Evolutionary conservation across 2,797 vertebrate genomes (phyloP).

Genomic region (Pseudochirops cupreus): DNA sequence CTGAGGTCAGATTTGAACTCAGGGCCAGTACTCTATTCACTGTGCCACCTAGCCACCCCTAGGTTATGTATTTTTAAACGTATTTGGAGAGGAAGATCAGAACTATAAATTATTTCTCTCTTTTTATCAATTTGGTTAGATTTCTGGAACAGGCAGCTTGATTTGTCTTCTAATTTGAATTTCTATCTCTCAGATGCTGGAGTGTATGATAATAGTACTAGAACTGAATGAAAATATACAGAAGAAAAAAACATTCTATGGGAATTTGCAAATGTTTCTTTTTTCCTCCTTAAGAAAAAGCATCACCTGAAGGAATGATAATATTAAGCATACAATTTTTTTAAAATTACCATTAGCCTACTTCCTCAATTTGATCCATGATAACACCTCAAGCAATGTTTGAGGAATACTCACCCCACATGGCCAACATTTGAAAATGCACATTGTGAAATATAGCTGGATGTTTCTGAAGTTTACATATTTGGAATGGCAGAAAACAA

Average conservation of each 20-base stretch:
- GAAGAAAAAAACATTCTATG: neutral
- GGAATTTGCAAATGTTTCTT: neutral
- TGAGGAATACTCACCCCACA: conserved; percentile 52
- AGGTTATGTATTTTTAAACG: neutral
- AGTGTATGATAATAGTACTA: neutral
- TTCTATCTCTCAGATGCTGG: conserved; percentile 18
- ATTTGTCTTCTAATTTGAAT: conserved; percentile 34
- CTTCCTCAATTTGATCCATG: neutral
- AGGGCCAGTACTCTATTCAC: too few species aligned
- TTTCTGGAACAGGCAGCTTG: conserved; percentile 22
- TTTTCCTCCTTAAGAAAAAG: neutral
- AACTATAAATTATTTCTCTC: neutral
- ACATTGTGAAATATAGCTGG: conserved; percentile 57
- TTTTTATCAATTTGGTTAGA: neutral
- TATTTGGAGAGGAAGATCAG: neutral
- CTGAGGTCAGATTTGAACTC: too few species aligned
- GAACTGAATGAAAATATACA: conserved; percentile 6
- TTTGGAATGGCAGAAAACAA: conserved; percentile 61
- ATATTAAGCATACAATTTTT: conserved; percentile 2
- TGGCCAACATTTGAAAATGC: conserved; percentile 49
- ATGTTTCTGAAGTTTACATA: conserved; percentile 43
- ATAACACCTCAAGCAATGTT: conserved; percentile 14
- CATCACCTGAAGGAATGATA: conserved; percentile 47
- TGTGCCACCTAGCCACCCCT: too few species aligned
- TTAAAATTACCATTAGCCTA: conserved; percentile 29